A percentile compares a stretch with the other conserved stretches of the same genome.
phyloP scores from a whole-genome alignment of 2,888 invertebrate species.

The Chloroclysta siterata region DNA sequence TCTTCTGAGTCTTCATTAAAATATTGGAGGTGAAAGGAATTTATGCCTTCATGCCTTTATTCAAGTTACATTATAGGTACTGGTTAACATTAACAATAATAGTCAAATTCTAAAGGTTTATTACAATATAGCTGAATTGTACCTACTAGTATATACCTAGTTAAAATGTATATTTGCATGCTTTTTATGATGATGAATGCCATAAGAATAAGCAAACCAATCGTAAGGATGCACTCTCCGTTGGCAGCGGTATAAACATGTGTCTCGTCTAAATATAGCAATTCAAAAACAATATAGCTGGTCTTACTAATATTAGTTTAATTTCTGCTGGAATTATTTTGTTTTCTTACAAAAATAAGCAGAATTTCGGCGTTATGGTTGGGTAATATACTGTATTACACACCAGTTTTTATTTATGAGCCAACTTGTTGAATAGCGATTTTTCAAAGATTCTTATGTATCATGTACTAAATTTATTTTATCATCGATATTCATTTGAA shows the following conservation, averaged over 20 bases:
- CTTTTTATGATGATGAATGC: not conserved
- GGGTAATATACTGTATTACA: slow-evolving; percentile 4
- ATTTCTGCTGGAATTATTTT: slow-evolving; percentile 18
- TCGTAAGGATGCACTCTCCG: slow-evolving; percentile 19
- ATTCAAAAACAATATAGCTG: slow-evolving; percentile 11
- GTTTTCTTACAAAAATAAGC: slow-evolving; percentile 16
- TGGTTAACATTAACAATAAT: no score
- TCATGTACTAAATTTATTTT: no score
- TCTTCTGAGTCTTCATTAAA: not conserved
- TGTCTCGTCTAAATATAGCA: slow-evolving; percentile 19
- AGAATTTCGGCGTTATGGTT: slow-evolving; percentile 7
- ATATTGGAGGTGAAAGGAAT: not conserved
- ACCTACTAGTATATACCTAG: no score
- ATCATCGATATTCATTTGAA: no score
- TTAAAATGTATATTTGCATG: no score
- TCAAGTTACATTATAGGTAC: no score
- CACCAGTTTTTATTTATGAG: not conserved
- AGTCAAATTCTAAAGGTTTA: no score
- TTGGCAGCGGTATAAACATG: slow-evolving; percentile 14
- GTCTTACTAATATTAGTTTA: slow-evolving; percentile 23
- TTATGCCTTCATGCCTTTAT: no score
- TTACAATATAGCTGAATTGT: no score
- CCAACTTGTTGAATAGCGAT: no score
- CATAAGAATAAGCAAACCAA: slow-evolving; percentile 1
- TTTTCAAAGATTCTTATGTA: no score